Evolutionary conservation across 1,140 invertebrate genomes (phyloP).

Genomic region (Antheraea mylitta): DNA sequence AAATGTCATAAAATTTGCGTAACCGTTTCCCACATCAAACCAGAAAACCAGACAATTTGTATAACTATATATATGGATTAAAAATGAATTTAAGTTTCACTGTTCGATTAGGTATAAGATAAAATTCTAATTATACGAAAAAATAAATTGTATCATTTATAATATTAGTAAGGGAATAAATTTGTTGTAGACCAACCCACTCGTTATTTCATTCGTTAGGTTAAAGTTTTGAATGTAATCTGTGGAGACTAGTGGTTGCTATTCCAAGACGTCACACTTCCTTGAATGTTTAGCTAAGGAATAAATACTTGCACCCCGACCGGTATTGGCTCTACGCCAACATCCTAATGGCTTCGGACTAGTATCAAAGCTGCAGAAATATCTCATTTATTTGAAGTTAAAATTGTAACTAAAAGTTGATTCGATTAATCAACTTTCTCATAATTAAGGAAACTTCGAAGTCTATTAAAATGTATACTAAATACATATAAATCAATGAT

Average conservation of each 20-base stretch:
- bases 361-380: slow-evolving; percentile 65
- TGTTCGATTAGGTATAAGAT: too few relatives aligned
- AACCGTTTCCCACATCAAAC: too few relatives aligned
- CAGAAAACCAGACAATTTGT: too few relatives aligned
- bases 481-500: not conserved
- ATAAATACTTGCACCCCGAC: slow-evolving; percentile 67
- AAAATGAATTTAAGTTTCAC: too few relatives aligned
- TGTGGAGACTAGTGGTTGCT: slow-evolving; percentile 56
- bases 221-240: slow-evolving; percentile 6
- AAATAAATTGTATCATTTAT: too few relatives aligned
- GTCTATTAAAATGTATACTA: not conserved
- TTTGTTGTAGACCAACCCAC: not conserved
- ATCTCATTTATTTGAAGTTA: slow-evolving; percentile 65
- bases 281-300: slow-evolving; percentile 74
- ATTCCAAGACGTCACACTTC: slow-evolving; percentile 69
- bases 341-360: slow-evolving; percentile 68
- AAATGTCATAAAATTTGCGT: too few relatives aligned
- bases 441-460: slow-evolving; percentile 3
- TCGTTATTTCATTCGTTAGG: not conserved
- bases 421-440: slow-evolving; percentile 45
- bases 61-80: too few relatives aligned
- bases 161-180: not conserved
- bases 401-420: slow-evolving; percentile 57
- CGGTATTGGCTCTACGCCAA: slow-evolving; percentile 57
- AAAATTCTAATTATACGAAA: too few relatives aligned